Base-by-base conservation (phyloP, 2,113 vertebrate genomes). In the Mirounga angustirostris region DNA sequence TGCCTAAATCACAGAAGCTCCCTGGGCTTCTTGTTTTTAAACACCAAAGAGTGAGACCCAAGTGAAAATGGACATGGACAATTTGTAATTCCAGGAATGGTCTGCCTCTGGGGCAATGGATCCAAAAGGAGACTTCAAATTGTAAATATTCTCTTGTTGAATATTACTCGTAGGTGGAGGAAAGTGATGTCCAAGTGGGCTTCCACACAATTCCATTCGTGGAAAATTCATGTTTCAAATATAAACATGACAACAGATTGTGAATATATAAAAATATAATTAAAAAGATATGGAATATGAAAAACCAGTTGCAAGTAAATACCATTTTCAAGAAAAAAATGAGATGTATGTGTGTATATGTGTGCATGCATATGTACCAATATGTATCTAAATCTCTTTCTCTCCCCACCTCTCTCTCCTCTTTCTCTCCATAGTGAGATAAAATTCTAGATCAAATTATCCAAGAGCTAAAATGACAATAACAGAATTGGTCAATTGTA, bases 331-430 rank as follows among this genome's bases (percentile, higher is more conserved):
- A 71, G 50, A 52, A 78, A 69, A 83, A 30, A 30, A 15, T 61
- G 26, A 73, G 5, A 52, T 61, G 2, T 82, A 52, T 54, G 2
- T 82, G 4, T n/a, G 2, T 43, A 69, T 3, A 30, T 56, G 13
- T 33, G 40, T 82, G 26, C n/a, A 2, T 30, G 2, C 3, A n/a
- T 11, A 43, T 21, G 8, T 7, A 40, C 22, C 1, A 2, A 16
- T 24, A 13, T 33, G 46, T 2, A 54, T 22, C 18, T 80, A 12
- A 80, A 33, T 24, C 4, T 88, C 36, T 87, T 14, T 74, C 8
- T 71, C 4, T 73, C 11, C 56, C n/a, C 43, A 5, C 46, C 2
- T 74, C 16, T 69, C 3, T 56, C 43, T 61, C 5, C 61, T 61
- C 8, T 50, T 14, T 82, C 19, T 30, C 63, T 69, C 1, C 3